Conservation (phyloP, 1,140 invertebrate species). For the Littorina saxatilis region DNA sequence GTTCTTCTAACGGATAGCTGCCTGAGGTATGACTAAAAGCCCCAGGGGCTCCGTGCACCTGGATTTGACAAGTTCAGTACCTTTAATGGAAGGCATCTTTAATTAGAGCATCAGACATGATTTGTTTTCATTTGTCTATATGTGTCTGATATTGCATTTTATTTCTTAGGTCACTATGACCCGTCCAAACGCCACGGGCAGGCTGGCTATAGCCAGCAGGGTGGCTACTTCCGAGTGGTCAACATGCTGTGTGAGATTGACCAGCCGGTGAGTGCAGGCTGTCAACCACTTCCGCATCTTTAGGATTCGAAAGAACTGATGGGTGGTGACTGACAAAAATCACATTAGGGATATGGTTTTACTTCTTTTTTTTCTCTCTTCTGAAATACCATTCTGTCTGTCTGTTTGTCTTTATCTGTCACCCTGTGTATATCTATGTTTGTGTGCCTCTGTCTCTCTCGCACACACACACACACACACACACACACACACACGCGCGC, state of each 20-base stretch:
- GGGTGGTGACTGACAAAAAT: not conserved
- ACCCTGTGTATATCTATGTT: too few species aligned
- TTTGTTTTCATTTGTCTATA: too few species aligned
- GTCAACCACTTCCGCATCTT: not conserved
- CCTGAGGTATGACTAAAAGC: too few species aligned
- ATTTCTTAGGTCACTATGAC: not conserved
- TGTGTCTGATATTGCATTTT: too few species aligned
- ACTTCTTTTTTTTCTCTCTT: not conserved
- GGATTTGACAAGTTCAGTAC: too few species aligned
- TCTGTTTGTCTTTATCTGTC: not conserved
- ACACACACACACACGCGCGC: not conserved
- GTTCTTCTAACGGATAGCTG: too few species aligned
- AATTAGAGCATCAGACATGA: too few species aligned
- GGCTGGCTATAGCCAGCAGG: conserved; percentile 33
- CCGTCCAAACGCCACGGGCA: not conserved
- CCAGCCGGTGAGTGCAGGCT: conserved; percentile 46
- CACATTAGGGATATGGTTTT: not conserved
- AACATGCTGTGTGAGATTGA: conserved; percentile 58
- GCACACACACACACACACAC: not conserved
- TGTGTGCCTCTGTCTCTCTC: too few species aligned
- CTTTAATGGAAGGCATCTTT: too few species aligned
- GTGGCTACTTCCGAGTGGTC: conserved; percentile 58
- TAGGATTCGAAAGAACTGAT: not conserved
- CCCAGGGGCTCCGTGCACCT: too few species aligned
- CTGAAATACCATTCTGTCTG: not conserved